Conservation (phyloP, 2,797 vertebrate genomes). For the Gastrophryne carolinensis region DNA sequence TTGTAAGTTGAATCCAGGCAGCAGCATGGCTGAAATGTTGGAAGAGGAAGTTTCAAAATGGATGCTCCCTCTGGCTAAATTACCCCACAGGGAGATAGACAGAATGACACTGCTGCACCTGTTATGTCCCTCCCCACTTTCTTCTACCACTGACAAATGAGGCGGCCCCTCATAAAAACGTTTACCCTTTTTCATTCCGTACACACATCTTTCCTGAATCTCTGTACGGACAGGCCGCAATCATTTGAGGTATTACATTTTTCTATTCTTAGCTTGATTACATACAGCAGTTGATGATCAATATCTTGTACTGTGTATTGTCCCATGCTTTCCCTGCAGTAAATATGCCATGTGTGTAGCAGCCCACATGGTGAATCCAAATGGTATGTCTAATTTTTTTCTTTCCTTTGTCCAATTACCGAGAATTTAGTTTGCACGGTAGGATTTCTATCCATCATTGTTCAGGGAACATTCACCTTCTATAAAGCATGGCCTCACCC, state of each 20-base stretch:
- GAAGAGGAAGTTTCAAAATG: too few relatives aligned
- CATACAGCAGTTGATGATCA: constrained; percentile 15
- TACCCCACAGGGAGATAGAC: too few relatives aligned
- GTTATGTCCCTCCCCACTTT: too few relatives aligned
- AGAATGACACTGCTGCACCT: too few relatives aligned
- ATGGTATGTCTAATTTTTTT: constrained; percentile 53
- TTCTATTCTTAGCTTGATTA: too few relatives aligned
- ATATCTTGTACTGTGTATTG: constrained; percentile 47
- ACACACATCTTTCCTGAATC: background rate
- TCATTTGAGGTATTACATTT: too few relatives aligned
- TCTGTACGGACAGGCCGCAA: background rate
- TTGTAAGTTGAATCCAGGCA: too few relatives aligned
- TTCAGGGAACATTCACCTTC: constrained; percentile 55
- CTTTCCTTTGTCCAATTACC: constrained; percentile 51
- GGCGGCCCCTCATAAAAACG: too few relatives aligned
- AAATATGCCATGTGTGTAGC: constrained; percentile 51
- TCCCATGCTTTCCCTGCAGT: constrained; percentile 57
- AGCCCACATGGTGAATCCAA: constrained; percentile 31
- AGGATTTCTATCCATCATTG: constrained; percentile 55
- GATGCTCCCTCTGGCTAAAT: too few relatives aligned
- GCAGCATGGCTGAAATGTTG: too few relatives aligned
- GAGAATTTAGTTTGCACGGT: constrained; percentile 49
- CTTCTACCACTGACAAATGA: too few relatives aligned
- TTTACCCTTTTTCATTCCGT: too few relatives aligned
- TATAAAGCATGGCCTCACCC: constrained; percentile 32